Percentiles rank a stretch among this genome's conserved stretches.
phyloP scores from a whole-genome alignment of 2,888 invertebrate genomes.

The Lasioglossum leucozonium region DNA sequence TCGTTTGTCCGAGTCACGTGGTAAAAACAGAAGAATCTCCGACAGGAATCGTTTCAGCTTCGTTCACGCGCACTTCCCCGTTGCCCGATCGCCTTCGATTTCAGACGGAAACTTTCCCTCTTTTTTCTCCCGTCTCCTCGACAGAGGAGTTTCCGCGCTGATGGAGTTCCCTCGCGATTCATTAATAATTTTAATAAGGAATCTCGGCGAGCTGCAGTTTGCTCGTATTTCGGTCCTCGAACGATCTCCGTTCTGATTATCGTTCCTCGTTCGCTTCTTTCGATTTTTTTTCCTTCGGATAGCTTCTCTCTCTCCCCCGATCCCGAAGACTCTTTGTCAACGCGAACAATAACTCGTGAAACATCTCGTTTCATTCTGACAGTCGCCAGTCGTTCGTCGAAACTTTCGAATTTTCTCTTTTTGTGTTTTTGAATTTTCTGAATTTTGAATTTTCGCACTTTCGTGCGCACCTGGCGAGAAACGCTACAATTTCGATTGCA shows the following conservation, averaged over 20 bases:
- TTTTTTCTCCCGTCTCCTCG: not conserved
- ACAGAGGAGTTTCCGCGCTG: conserved; percentile 21
- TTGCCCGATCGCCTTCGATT: conserved; percentile 31
- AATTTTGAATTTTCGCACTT: too few relatives aligned
- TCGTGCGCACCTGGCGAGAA: not conserved
- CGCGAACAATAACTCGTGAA: not conserved
- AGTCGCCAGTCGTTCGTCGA: not conserved
- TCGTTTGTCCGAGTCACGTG: not conserved
- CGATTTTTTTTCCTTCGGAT: conserved; percentile 10
- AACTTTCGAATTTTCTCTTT: not conserved
- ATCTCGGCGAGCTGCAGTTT: conserved; percentile 40
- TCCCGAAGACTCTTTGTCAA: not conserved
- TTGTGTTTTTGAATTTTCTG: too few relatives aligned
- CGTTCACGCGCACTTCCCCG: conserved; percentile 38
- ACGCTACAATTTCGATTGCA: not conserved
- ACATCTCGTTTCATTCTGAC: not conserved
- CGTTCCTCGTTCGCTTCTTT: conserved; percentile 39
- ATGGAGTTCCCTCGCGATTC: conserved; percentile 46
- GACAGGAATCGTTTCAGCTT: not conserved
- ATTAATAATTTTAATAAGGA: conserved; percentile 66
- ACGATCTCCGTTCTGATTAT: conserved; percentile 49
- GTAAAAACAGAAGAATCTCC: conserved; percentile 8
- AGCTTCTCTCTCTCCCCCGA: not conserved
- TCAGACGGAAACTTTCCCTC: conserved; percentile 7
- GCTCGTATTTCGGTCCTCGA: conserved; percentile 26